Conservation (phyloP, 2,797 vertebrate genomes). For the Neosalanx taihuensis region DNA sequence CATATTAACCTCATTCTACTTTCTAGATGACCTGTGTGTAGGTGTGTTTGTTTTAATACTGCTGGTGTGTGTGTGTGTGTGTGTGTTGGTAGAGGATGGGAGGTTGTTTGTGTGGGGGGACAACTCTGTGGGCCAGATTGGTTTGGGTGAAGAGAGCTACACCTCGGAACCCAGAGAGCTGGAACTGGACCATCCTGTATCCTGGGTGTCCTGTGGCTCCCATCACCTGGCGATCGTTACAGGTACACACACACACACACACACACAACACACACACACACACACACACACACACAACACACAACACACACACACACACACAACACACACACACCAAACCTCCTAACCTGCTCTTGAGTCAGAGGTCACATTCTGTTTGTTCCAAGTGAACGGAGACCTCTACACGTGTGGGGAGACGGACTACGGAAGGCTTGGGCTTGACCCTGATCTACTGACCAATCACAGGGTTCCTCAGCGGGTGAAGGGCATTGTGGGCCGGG, state of each 20-base stretch:
- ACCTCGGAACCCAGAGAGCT: constrained; percentile 76
- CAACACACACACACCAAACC: neutral
- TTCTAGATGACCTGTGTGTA: neutral
- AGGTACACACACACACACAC: constrained; percentile 44
- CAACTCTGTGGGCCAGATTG: constrained; percentile 88
- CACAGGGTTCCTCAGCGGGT: constrained; percentile 80
- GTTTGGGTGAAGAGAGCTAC: constrained; percentile 69
- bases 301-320: neutral
- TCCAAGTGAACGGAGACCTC: constrained; percentile 77
- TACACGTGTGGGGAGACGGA: constrained; percentile 84
- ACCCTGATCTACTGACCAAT: constrained; percentile 73
- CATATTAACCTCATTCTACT: no score
- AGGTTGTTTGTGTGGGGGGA: constrained; percentile 90
- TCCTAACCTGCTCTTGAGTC: neutral
- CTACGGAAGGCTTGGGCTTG: constrained; percentile 81
- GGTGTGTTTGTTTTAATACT: neutral
- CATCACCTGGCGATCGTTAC: constrained; percentile 87
- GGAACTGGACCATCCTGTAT: constrained; percentile 73
- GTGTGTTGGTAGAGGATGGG: constrained; percentile 74
- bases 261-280: neutral
- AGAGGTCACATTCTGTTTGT: constrained; percentile 1
- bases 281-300: neutral
- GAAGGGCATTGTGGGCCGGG: constrained; percentile 72
- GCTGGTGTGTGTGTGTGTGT: constrained; percentile 2
- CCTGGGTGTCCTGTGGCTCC: constrained; percentile 85